Evolutionary conservation across 2,113 vertebrate genomes (phyloP).

Genomic region (Propithecus coquereli): DNA sequence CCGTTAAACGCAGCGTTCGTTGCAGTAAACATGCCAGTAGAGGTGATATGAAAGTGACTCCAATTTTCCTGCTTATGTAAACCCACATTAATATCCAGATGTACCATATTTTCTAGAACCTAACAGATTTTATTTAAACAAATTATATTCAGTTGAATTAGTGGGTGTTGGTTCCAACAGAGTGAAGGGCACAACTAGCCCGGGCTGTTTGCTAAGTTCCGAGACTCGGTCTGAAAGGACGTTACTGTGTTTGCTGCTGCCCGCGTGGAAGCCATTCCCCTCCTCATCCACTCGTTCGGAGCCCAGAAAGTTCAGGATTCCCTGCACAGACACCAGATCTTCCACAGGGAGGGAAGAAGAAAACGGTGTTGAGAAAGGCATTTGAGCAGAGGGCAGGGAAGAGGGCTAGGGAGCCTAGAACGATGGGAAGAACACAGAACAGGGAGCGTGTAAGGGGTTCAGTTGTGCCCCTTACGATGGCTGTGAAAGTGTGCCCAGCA

Average conservation of each 20-base stretch:
- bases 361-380: neutral
- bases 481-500: accelerated
- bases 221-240: neutral
- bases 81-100: neutral
- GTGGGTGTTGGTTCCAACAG: neutral
- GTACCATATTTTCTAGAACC: neutral
- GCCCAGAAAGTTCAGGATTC: neutral
- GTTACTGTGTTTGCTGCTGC: accelerated
- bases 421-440: neutral
- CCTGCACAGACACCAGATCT: neutral
- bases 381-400: neutral
- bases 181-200: neutral
- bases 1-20: neutral
- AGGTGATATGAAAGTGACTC: neutral
- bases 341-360: neutral
- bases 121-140: neutral
- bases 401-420: neutral
- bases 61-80: neutral
- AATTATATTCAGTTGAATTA: neutral
- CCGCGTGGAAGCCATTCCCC: accelerated
- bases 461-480: accelerated
- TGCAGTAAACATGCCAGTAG: neutral
- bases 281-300: neutral
- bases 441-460: accelerated
- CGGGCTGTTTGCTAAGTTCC: neutral